phyloP scores from a whole-genome alignment of 2,797 vertebrate genomes.

The Champsocephalus gunnari region DNA sequence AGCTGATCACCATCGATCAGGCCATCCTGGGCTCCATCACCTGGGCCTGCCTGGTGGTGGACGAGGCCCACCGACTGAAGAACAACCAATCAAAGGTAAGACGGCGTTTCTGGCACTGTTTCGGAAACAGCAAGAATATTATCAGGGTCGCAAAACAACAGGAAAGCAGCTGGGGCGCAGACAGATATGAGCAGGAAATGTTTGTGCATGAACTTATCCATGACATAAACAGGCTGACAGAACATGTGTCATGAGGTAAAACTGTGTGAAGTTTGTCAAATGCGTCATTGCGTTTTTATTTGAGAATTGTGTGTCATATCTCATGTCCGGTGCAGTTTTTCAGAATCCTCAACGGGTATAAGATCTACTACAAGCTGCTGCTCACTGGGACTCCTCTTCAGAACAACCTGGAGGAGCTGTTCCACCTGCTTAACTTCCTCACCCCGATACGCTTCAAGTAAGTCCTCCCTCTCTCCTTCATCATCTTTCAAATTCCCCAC shows the following conservation, averaged over 20 bases:
- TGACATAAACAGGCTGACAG: not conserved
- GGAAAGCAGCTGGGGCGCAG: conserved; percentile 8
- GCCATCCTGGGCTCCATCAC: conserved; percentile 95
- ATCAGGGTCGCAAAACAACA: not conserved
- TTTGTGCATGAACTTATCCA: not conserved
- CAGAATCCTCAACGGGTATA: conserved; percentile 97
- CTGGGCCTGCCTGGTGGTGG: conserved; percentile 98
- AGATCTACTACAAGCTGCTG: conserved; percentile 98
- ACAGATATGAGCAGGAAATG: conserved; percentile 14
- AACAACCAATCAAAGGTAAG: conserved; percentile 99
- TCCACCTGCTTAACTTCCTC: conserved; percentile 98
- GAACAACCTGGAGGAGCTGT: conserved; percentile 98
- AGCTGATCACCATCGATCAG: conserved; percentile 98
- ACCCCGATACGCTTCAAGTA: conserved; percentile 98
- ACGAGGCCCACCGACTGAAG: conserved; percentile 97
- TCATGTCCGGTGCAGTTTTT: conserved; percentile 89
- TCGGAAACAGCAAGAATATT: not conserved
- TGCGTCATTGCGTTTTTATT: not conserved
- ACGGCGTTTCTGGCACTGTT: not conserved
- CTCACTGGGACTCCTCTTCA: conserved; percentile 97
- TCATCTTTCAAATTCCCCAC: not conserved
- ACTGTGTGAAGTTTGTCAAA: conserved; percentile 4
- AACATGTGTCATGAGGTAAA: not conserved
- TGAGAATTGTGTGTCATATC: not conserved
- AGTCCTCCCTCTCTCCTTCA: conserved; percentile 51